Percentiles rank a stretch among this genome's conserved stretches.
Conservation (phyloP, 2,113 vertebrate genomes). For the Hippocampus comes region DNA sequence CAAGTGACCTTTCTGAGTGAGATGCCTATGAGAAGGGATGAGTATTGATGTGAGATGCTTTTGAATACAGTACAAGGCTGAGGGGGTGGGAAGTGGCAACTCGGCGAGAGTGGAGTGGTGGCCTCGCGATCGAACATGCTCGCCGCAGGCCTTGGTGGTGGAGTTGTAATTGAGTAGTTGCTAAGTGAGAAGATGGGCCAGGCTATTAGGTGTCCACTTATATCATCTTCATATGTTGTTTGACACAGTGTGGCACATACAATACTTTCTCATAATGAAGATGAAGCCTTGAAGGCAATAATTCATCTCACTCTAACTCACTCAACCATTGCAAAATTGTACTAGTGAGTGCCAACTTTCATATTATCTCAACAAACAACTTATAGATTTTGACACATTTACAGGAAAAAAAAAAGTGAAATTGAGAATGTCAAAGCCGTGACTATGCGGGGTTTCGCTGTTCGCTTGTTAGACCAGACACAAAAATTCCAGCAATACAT, state of each 20-base stretch:
- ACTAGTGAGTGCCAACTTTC: no score
- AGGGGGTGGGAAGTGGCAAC: background rate
- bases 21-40: slow-evolving; percentile 8
- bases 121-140: background rate
- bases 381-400: no score
- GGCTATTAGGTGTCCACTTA: background rate
- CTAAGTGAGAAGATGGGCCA: slow-evolving; percentile 12
- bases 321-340: no score
- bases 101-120: background rate
- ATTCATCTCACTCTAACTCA: no score
- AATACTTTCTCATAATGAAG: background rate
- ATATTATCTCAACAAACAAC: no score
- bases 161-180: background rate
- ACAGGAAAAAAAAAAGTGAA: no score
- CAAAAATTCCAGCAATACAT: no score
- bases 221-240: background rate
- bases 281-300: no score
- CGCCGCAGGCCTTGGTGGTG: background rate
- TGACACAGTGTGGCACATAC: background rate
- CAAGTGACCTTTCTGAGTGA: slow-evolving; percentile 25
- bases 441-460: no score
- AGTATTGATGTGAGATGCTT: slow-evolving; percentile 17
- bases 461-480: no score
- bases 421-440: no score
- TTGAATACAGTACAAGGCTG: slow-evolving; percentile 12